Percentiles rank a stretch among this genome's conserved stretches.
Conservation (phyloP, 2,888 invertebrate species). For the Lissonota sp. region DNA sequence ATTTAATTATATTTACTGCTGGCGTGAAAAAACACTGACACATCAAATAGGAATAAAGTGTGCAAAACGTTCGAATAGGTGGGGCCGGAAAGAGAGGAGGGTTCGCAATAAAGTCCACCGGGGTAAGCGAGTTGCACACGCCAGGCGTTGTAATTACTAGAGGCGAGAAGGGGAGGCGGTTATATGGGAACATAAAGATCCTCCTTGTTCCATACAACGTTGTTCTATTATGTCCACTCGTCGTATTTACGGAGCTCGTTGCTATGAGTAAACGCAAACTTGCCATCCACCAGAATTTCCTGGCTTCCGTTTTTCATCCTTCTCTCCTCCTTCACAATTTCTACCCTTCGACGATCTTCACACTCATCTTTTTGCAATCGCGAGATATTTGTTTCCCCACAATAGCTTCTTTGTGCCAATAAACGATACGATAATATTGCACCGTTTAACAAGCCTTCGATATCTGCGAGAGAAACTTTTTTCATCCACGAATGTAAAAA, state of each 20-base stretch:
- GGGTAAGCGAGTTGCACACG: constrained; percentile 44
- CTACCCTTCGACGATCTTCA: background rate
- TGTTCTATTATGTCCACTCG: constrained; percentile 65
- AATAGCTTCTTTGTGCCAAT: background rate
- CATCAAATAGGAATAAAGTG: constrained; percentile 10
- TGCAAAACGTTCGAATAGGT: constrained; percentile 38
- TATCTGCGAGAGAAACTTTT: no score
- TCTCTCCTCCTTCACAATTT: background rate
- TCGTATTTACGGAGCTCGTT: constrained; percentile 67
- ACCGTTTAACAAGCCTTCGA: background rate
- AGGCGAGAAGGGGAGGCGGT: constrained; percentile 20
- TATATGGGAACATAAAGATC: constrained; percentile 66
- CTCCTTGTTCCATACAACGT: constrained; percentile 59
- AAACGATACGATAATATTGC: background rate
- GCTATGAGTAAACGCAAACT: constrained; percentile 63
- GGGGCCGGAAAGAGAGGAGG: constrained; percentile 41
- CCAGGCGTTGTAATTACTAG: constrained; percentile 64
- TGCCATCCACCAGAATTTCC: constrained; percentile 50
- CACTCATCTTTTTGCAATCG: background rate
- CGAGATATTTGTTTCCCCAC: background rate
- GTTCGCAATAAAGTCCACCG: constrained; percentile 45
- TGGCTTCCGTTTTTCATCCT: constrained; percentile 5
- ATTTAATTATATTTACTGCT: background rate
- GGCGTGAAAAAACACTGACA: background rate
- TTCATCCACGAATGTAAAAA: no score